Percentiles rank a stretch among this genome's conserved stretches.
These are phyloP conservation scores for Ceratina calcarata DNA, from an alignment of 1,140 invertebrate genomes.

Conservation along the genomic window DNA sequence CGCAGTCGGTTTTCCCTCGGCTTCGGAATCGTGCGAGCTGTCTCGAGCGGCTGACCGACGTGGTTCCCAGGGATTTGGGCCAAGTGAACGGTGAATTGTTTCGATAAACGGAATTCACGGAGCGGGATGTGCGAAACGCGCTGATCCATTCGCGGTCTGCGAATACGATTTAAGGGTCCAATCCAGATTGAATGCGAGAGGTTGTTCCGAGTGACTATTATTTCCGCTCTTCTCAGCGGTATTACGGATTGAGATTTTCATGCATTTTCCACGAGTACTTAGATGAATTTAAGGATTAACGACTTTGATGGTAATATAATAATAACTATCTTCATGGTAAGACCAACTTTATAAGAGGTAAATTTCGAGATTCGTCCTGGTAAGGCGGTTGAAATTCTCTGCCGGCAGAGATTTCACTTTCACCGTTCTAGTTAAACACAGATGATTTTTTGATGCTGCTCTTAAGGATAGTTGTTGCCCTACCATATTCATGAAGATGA, in stretches of 20 bases:
- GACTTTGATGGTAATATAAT: no score
- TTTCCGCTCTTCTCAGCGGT: no score
- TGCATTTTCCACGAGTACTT: no score
- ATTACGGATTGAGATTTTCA: neutral
- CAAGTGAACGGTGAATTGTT: conserved; percentile 43
- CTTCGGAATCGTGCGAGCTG: neutral
- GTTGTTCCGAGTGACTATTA: no score
- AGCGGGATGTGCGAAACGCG: neutral
- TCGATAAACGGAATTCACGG: conserved; percentile 46
- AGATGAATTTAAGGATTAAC: no score
- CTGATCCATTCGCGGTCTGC: conserved; percentile 5
- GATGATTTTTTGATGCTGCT: conserved; percentile 18
- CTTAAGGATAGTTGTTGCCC: no score
- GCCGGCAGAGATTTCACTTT: conserved; percentile 10
- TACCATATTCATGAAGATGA: no score
- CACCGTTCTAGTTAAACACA: neutral
- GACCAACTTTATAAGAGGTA: no score
- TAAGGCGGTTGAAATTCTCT: neutral
- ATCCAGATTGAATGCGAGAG: no score
- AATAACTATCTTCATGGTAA: no score
- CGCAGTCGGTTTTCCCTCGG: neutral
- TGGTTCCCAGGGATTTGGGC: conserved; percentile 26
- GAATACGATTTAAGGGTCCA: conserved; percentile 7
- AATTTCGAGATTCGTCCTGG: no score
- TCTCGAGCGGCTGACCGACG: neutral